A percentile compares a stretch with the other conserved stretches of the same genome.
Conservation (phyloP, 2,888 invertebrate genomes). For the Dynastes tityus region DNA sequence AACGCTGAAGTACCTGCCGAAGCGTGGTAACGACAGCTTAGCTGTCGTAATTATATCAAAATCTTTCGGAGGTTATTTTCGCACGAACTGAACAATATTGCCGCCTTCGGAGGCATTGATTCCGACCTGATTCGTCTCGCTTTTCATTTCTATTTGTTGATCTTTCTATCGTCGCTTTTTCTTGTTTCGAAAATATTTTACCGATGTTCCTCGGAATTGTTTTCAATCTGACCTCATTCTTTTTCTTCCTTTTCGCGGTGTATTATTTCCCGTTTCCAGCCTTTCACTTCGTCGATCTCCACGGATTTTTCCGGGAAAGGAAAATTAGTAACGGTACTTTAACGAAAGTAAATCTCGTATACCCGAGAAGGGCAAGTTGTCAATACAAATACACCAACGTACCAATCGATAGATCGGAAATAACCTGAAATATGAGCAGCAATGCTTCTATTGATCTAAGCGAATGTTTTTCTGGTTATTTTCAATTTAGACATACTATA, state of each 20-base stretch:
- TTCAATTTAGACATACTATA: too few relatives aligned
- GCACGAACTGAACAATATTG: conserved; percentile 19
- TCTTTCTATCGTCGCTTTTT: background rate
- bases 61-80: conserved; percentile 12
- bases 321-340: background rate
- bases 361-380: too few relatives aligned
- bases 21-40: conserved; percentile 55
- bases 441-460: too few relatives aligned
- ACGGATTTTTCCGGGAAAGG: background rate
- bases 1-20: conserved; percentile 56
- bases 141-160: conserved; percentile 9
- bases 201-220: background rate
- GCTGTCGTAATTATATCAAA: conserved; percentile 40
- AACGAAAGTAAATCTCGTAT: background rate
- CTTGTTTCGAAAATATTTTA: conserved; percentile 7
- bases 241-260: background rate
- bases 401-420: too few relatives aligned
- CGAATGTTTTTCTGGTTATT: too few relatives aligned
- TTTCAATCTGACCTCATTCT: conserved; percentile 25
- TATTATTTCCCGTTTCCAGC: conserved; percentile 3
- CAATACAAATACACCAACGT: too few relatives aligned
- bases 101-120: conserved; percentile 4
- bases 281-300: background rate
- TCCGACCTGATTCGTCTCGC: background rate
- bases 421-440: too few relatives aligned